phyloP scores from a whole-genome alignment of 2,113 vertebrate species.

The Coptodon bakossiorum region DNA sequence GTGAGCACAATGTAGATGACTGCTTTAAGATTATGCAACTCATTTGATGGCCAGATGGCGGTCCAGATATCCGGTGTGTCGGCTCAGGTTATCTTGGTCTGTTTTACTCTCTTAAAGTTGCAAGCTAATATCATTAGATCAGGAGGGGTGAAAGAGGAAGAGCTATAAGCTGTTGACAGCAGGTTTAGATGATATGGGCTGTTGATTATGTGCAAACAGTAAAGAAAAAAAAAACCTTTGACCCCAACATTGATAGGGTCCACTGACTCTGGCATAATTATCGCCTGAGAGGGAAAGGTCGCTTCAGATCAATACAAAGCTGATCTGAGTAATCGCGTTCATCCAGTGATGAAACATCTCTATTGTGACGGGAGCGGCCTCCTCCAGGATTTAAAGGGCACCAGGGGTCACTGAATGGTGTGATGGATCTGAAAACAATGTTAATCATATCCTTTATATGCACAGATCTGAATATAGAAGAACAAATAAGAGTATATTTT shows the following conservation, averaged over 20 bases:
- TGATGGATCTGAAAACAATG: background rate
- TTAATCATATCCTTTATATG: background rate
- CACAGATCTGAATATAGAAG: background rate
- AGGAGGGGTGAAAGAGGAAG: background rate
- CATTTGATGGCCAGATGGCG: slow-evolving; percentile 8
- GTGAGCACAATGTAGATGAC: background rate
- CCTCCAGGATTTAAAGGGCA: background rate
- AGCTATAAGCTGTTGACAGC: background rate
- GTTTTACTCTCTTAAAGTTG: background rate
- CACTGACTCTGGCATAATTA: background rate
- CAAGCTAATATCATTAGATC: background rate
- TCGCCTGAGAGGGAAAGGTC: background rate
- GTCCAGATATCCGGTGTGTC: background rate
- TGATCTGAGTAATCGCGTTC: background rate
- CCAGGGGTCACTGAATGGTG: background rate
- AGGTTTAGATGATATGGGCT: background rate
- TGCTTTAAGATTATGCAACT: background rate
- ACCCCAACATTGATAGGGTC: background rate
- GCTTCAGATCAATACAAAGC: background rate
- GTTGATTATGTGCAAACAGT: background rate
- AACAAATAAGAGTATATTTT: background rate
- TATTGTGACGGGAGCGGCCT: background rate
- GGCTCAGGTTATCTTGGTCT: background rate
- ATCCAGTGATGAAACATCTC: background rate
- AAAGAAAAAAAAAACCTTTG: background rate